A percentile compares a stretch with the other conserved stretches of the same genome.
These are phyloP conservation scores for Drosophila punjabiensis DNA, from an alignment of 1,140 invertebrate species.

Conservation along the genomic window DNA sequence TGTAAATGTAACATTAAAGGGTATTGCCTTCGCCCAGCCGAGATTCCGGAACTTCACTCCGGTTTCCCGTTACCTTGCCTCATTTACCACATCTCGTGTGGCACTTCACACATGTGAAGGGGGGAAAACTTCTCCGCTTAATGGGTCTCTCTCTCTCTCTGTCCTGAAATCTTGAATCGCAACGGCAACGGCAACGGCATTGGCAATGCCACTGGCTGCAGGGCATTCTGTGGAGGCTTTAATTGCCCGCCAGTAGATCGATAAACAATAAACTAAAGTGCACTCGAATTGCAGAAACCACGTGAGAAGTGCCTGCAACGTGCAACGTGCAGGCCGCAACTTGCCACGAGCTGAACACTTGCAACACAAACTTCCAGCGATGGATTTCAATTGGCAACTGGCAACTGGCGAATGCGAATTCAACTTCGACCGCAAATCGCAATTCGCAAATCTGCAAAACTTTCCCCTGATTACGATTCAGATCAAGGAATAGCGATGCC, in stretches of 20 bases:
- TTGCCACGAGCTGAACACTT: constrained; percentile 2
- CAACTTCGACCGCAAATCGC: constrained; percentile 25
- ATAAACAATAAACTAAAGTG: constrained; percentile 70
- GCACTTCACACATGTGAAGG: constrained; percentile 51
- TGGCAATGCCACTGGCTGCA: background rate
- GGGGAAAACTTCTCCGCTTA: constrained; percentile 34
- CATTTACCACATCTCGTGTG: constrained; percentile 31
- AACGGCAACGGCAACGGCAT: background rate
- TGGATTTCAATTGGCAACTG: constrained; percentile 23
- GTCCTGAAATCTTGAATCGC: constrained; percentile 27
- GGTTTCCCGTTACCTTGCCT: constrained; percentile 16
- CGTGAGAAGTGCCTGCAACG: constrained; percentile 50
- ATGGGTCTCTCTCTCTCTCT: constrained; percentile 23
- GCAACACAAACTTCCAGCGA: constrained; percentile 19
- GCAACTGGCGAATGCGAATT: background rate
- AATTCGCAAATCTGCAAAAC: constrained; percentile 8
- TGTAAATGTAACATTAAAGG: background rate
- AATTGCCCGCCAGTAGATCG: constrained; percentile 63
- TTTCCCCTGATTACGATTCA: constrained; percentile 5
- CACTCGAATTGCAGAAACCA: constrained; percentile 55
- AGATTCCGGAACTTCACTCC: no score
- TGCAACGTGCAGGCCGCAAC: constrained; percentile 9
- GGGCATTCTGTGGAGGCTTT: constrained; percentile 18
- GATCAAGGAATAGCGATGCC: background rate
- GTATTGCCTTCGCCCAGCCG: background rate